These are phyloP conservation scores for Scaptomyza flava DNA, from an alignment of 2,888 invertebrate species.

Conservation along the genomic window DNA sequence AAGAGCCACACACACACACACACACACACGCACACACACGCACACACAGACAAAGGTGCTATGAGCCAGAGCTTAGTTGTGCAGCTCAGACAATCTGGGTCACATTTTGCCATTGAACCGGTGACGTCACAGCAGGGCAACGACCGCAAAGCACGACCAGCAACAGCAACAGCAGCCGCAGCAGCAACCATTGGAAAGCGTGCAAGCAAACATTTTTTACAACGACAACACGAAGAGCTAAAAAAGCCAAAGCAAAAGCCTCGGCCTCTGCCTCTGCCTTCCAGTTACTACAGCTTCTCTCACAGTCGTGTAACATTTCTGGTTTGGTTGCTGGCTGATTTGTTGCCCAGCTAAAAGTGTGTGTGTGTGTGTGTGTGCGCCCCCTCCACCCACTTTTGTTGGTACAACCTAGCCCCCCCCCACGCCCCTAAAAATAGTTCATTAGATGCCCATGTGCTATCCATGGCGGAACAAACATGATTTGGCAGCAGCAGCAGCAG, in stretches of 20 bases:
- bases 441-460: slow-evolving; percentile 78
- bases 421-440: slow-evolving; percentile 69
- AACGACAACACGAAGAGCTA: slow-evolving; percentile 70
- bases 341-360: slow-evolving; percentile 71
- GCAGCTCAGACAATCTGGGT: slow-evolving; percentile 85
- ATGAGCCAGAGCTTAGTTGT: slow-evolving; percentile 72
- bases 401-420: slow-evolving; percentile 27
- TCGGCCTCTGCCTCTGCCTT: slow-evolving; percentile 12
- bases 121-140: slow-evolving; percentile 84
- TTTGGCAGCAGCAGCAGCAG: slow-evolving; percentile 61
- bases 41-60: slow-evolving; percentile 44
- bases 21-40: slow-evolving; percentile 19
- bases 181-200: slow-evolving; percentile 76
- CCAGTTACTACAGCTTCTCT: slow-evolving; percentile 36
- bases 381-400: background rate
- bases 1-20: slow-evolving; percentile 49
- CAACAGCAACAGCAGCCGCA: slow-evolving; percentile 52
- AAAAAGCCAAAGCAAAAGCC: slow-evolving; percentile 40
- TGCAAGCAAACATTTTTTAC: slow-evolving; percentile 76
- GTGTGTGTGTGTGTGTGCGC: slow-evolving; percentile 49
- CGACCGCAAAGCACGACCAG: slow-evolving; percentile 82
- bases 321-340: slow-evolving; percentile 76
- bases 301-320: slow-evolving; percentile 71
- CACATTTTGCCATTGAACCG: slow-evolving; percentile 85
- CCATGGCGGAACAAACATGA: slow-evolving; percentile 82